Evolutionary conservation across 2,888 invertebrate species (phyloP), one percentile per base, ranked within the genome.

Genomic region (Sarcophaga carnaria): DNA sequence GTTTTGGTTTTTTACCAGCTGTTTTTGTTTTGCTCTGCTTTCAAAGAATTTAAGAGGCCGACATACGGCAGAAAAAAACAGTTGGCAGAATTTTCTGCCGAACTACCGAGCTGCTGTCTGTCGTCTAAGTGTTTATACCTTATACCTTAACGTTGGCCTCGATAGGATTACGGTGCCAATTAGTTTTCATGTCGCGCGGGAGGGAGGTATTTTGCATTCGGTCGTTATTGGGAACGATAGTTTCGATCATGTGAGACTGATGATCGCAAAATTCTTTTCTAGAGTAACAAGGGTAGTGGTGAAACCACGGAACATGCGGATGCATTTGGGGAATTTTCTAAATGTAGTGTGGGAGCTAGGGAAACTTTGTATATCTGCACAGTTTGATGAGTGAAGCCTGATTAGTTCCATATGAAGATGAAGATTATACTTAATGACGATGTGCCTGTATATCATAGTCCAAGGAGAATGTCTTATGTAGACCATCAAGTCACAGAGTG

Each of bases 341-440:
- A 22, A 22, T 22, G 2, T 76, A 4, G 6, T 25, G 4, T 17
- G 3, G 11, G n/a, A 20, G 5, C 27, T 76, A 25, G 12, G 25
- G 3, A 6, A 64, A n/a, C 45, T 76, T 25, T 76, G 64, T 54
- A 14, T 76, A 8, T 20, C 12, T 11, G 6, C 45, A 14, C n/a
- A 74, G 2, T 2, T 37, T 20, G 1, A 2, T 12, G 17, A 60
- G 4, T 89, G 92, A 93, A 0, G 92, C 90, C 17, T 92, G 88
- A n/a, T 14, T 45, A 82, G 4, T 45, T 20, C 4, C 76, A 64
- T 0, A 64, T 81, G 3, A 71, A 54, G 49, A 91, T 90, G 85
- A 89, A 88, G 47, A 90, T 92, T 11, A 60, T 92, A 59, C 59
- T 92, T 11, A 90, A 88, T 62, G 90, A 91, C 62, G 90, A 92